These are phyloP conservation scores for Chondrilla cf. caribensis DNA, from an alignment of 37 sponge, comb jelly and placozoan genomes.

Conservation along the genomic window DNA sequence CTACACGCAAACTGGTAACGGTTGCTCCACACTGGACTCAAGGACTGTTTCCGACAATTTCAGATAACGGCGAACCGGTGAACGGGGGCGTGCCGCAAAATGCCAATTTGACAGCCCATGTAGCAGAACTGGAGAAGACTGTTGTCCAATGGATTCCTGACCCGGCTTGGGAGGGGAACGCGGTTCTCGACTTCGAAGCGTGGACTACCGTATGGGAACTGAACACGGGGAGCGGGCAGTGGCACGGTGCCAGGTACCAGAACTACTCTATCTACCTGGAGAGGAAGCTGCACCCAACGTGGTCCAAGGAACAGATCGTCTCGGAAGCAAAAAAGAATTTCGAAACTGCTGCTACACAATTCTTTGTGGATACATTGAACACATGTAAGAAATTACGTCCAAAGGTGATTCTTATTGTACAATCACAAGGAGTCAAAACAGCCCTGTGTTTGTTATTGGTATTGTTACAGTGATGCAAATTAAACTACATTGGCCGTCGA, in stretches of 20 bases:
- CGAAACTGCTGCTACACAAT: conserved; percentile 16
- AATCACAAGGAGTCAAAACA: not conserved
- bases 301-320: conserved; percentile 13
- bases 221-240: conserved; percentile 13
- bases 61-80: not conserved
- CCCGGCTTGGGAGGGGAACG: conserved; percentile 34
- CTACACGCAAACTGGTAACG: conserved; percentile 37
- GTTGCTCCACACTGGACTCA: conserved; percentile 34
- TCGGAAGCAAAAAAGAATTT: conserved; percentile 29
- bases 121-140: not conserved
- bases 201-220: conserved; percentile 52
- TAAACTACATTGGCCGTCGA: not conserved
- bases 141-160: conserved; percentile 35
- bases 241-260: conserved; percentile 30
- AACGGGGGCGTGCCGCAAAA: conserved; percentile 44
- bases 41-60: conserved; percentile 35
- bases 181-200: conserved; percentile 43
- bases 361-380: conserved; percentile 33
- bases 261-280: conserved; percentile 35
- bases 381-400: conserved; percentile 27
- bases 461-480: too few species aligned
- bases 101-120: conserved; percentile 29
- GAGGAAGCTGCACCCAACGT: conserved; percentile 20
- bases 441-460: too few species aligned
- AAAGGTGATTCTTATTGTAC: conserved; percentile 11